phyloP scores from a whole-genome alignment of 2,888 invertebrate species.

The Eupithecia subfuscata region DNA sequence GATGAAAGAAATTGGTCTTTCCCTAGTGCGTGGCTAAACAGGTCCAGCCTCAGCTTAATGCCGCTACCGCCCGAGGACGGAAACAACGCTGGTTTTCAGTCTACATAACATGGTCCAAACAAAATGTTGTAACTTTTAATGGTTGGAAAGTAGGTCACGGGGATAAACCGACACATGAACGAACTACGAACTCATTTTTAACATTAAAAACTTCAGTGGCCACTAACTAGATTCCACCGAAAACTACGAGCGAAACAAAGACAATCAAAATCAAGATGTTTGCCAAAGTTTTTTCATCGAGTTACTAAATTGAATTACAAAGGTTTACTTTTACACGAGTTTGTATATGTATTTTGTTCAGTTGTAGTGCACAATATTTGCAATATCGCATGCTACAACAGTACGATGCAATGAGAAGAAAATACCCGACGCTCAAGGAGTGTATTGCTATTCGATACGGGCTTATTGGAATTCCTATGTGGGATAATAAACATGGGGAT shows the following conservation, averaged over 20 bases:
- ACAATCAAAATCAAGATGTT: slow-evolving; percentile 15
- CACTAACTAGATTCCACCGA: slow-evolving; percentile 8
- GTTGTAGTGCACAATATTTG: slow-evolving; percentile 69
- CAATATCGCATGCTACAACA: slow-evolving; percentile 67
- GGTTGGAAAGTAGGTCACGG: neutral
- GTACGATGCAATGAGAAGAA: slow-evolving; percentile 68
- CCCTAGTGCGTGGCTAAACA: too few species aligned
- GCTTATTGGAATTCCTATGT: slow-evolving; percentile 75
- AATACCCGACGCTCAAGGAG: slow-evolving; percentile 67
- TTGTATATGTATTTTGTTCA: slow-evolving; percentile 18
- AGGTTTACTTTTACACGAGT: slow-evolving; percentile 18
- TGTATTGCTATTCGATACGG: slow-evolving; percentile 70
- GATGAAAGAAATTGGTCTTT: too few species aligned
- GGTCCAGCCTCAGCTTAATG: too few species aligned
- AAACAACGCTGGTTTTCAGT: too few species aligned
- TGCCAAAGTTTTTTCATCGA: slow-evolving; percentile 13
- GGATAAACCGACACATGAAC: neutral
- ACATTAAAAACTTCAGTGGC: slow-evolving; percentile 1
- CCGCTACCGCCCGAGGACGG: too few species aligned
- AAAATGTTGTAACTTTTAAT: slow-evolving; percentile 17
- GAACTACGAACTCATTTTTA: neutral
- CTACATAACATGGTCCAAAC: slow-evolving; percentile 2
- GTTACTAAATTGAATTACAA: slow-evolving; percentile 22
- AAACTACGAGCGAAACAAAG: slow-evolving; percentile 17
- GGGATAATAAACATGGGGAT: slow-evolving; percentile 55